Evolutionary conservation across 2,113 vertebrate species (phyloP), one percentile per base, ranked within the genome.

Genomic region (Anarhynchus alexandrinus): DNA sequence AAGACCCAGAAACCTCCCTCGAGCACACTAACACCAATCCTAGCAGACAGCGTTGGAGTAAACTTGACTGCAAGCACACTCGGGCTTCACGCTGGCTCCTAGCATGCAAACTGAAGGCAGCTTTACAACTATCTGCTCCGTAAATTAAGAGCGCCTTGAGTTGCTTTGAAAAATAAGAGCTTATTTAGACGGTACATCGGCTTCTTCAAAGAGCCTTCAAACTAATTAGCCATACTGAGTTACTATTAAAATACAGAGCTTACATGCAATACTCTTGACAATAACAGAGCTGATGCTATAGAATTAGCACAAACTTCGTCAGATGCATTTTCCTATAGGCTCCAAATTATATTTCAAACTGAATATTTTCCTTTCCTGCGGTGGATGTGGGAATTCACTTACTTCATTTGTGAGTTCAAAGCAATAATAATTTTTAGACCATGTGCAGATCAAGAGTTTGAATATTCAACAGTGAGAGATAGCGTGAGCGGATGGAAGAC

Each of bases 291-390:
- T 57, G 70, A 15, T 34, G 61, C 64, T 80, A 80, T 38, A 87
- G 89, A 94, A 94, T 86, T 95, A 93, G 76, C 92, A 96, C 82
- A 94, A 87, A 94, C 77, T 93, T 90, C 88, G 38, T 94, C 72
- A 93, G 71, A 92, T 74, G 84, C 66, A 47, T 97, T 97, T 95
- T 96, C 90, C 94, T 97, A 96, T 88, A 94, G 83, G 92, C 81
- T 94, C 27, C 74, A 83, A 90, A 64, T 61, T 70, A 34, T 82
- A 87, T 88, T 88, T 97, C 87, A 96, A 85, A 91, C 89, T 77
- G 92, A 96, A 43, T 97, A 95, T 93, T 90, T 81, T 95, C 62
- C 51, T 82, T 87, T 96, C 79, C 67, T 84, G 72, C 0, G 0
- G 87, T 80, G 55, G 71, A 93, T 90, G n/a, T 93, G 87, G 94